A percentile compares a stretch with the other conserved stretches of the same genome.
Conservation (phyloP, 2,113 vertebrate genomes). For the Rhegmatorhina hoffmannsi region DNA sequence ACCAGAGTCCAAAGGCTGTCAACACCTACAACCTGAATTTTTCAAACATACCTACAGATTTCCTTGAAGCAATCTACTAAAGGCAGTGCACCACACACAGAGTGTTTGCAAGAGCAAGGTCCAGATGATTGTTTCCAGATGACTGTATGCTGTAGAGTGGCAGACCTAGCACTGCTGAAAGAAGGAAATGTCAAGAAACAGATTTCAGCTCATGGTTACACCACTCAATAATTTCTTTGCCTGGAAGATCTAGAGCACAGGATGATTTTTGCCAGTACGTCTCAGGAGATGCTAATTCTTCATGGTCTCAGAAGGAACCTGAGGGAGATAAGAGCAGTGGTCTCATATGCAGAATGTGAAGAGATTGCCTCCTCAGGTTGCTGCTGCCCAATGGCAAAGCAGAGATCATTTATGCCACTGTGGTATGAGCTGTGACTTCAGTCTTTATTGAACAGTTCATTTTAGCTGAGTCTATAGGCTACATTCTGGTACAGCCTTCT, state of each 20-base stretch:
- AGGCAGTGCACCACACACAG: background rate
- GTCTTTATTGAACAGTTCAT: background rate
- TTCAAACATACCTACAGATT: background rate
- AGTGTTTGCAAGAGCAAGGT: background rate
- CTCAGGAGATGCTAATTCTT: background rate
- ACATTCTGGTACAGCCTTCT: background rate
- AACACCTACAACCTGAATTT: background rate
- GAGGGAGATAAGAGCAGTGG: background rate
- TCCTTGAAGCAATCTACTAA: background rate
- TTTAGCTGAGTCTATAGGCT: background rate
- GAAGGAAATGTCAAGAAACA: background rate
- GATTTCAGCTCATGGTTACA: background rate
- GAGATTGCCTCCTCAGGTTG: background rate
- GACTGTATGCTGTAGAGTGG: background rate
- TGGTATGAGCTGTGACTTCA: background rate
- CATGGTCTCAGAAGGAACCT: background rate
- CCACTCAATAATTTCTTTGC: background rate
- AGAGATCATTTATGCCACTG: background rate
- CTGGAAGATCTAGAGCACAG: background rate
- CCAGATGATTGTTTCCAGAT: constrained; percentile 9
- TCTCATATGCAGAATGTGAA: background rate
- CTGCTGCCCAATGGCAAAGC: background rate
- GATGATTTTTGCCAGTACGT: background rate
- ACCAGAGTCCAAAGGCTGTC: background rate
- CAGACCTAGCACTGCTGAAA: background rate